phyloP scores from a whole-genome alignment of 2,113 vertebrate genomes.

The Neotragus pygmaeus region DNA sequence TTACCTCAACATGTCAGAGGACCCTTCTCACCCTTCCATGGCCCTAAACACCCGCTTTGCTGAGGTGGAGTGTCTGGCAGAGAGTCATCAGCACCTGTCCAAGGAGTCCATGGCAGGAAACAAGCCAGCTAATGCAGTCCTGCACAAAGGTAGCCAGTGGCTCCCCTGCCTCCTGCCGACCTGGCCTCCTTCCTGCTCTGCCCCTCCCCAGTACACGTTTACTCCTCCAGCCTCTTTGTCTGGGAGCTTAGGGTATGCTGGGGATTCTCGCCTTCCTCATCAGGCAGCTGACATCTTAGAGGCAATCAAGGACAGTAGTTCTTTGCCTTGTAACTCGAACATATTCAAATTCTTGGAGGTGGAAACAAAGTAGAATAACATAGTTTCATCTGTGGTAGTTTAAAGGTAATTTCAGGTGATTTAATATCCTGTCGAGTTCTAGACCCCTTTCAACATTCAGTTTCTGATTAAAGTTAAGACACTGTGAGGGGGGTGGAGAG shows the following conservation, averaged over 20 bases:
- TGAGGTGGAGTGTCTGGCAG: slow-evolving; percentile 96
- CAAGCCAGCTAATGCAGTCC: slow-evolving; percentile 96
- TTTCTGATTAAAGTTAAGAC: slow-evolving; percentile 35
- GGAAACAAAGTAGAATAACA: slow-evolving; percentile 17
- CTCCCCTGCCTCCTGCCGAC: slow-evolving; percentile 1
- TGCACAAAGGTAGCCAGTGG: slow-evolving; percentile 92
- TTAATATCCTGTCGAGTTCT: slow-evolving; percentile 14
- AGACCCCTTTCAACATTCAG: slow-evolving; percentile 3
- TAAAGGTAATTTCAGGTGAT: slow-evolving; percentile 33
- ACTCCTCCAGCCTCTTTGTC: background rate
- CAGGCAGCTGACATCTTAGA: background rate
- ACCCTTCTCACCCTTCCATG: slow-evolving; percentile 97
- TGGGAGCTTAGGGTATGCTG: background rate
- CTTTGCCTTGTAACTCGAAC: background rate
- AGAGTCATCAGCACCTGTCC: slow-evolving; percentile 98
- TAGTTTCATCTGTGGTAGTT: background rate
- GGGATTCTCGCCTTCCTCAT: background rate
- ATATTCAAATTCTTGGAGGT: slow-evolving; percentile 16
- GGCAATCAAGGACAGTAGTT: background rate
- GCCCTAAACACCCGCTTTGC: slow-evolving; percentile 97
- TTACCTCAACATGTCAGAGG: slow-evolving; percentile 98
- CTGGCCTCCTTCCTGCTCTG: background rate
- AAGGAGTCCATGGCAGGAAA: slow-evolving; percentile 99
- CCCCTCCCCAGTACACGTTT: background rate
- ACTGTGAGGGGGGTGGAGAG: background rate